Percentiles rank a stretch among this genome's conserved stretches.
Evolutionary conservation across 2,888 invertebrate species (phyloP).

Genomic region (Philonicus albiceps): DNA sequence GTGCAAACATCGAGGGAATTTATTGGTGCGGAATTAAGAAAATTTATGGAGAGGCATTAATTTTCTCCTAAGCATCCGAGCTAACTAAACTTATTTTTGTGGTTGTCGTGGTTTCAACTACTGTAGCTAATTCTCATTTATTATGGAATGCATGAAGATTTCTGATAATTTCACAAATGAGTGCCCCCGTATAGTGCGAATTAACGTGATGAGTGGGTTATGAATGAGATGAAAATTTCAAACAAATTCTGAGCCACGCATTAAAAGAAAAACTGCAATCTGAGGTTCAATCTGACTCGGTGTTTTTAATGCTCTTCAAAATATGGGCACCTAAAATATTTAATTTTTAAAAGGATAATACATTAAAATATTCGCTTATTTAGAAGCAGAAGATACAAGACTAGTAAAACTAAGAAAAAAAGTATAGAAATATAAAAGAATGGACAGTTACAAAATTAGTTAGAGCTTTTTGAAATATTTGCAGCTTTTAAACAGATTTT

Average conservation of each 20-base stretch:
- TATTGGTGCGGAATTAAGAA: background rate
- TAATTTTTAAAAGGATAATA: background rate
- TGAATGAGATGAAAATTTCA: background rate
- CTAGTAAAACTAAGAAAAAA: background rate
- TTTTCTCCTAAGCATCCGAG: background rate
- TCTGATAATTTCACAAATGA: background rate
- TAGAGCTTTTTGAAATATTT: background rate
- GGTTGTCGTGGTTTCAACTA: background rate
- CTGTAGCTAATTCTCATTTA: background rate
- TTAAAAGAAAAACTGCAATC: background rate
- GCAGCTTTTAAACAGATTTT: no score
- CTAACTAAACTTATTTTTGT: background rate
- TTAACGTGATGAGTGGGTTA: background rate
- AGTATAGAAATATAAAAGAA: background rate
- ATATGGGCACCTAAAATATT: background rate
- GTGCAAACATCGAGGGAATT: background rate
- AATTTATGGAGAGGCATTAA: background rate
- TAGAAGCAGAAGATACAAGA: no score
- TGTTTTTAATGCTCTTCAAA: background rate
- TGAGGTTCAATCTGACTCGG: background rate
- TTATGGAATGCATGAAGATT: background rate
- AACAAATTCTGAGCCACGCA: background rate
- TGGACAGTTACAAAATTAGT: no score
- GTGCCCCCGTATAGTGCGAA: background rate
- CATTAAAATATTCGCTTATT: background rate